These are phyloP conservation scores for Phacellophora camtschatica DNA, from an alignment of 30 jellyfish, hydroid and myxozoan species.

Conservation along the genomic window DNA sequence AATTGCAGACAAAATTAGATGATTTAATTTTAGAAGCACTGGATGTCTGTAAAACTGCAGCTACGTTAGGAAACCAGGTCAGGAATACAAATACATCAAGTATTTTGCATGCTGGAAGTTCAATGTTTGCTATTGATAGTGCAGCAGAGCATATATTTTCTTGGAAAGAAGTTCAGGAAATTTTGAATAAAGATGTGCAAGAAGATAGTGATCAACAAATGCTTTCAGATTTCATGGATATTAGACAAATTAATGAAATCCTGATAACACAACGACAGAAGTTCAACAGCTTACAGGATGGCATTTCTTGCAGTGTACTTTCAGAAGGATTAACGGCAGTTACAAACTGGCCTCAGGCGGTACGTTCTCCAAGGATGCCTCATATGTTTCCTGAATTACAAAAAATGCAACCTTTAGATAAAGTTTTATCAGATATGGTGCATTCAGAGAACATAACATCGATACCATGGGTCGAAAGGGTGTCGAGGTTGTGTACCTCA, in stretches of 20 bases:
- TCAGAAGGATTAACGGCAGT: too few species aligned
- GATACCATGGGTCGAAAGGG: conserved; percentile 29
- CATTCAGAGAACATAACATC: conserved; percentile 47
- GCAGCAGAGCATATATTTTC: not conserved
- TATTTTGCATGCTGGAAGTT: too few species aligned
- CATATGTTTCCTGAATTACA: too few species aligned
- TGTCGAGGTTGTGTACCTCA: conserved; percentile 36
- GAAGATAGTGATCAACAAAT: not conserved
- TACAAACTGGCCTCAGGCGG: too few species aligned
- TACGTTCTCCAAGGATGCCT: too few species aligned
- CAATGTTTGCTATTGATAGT: too few species aligned
- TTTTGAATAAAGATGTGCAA: not conserved
- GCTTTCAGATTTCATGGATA: not conserved
- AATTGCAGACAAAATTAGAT: not conserved
- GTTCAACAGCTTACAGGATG: too few species aligned
- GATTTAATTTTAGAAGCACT: conserved; percentile 3
- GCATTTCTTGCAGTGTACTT: too few species aligned
- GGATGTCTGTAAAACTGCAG: not conserved
- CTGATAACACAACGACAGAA: too few species aligned
- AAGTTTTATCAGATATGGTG: not conserved
- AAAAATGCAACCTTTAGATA: too few species aligned
- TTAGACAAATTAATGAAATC: not conserved
- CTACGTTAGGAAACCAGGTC: not conserved
- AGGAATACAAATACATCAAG: too few species aligned
- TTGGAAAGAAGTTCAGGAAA: conserved; percentile 1